These are phyloP conservation scores for Electrophaes corylata DNA, from an alignment of 2,888 invertebrate species.

Conservation along the genomic window DNA sequence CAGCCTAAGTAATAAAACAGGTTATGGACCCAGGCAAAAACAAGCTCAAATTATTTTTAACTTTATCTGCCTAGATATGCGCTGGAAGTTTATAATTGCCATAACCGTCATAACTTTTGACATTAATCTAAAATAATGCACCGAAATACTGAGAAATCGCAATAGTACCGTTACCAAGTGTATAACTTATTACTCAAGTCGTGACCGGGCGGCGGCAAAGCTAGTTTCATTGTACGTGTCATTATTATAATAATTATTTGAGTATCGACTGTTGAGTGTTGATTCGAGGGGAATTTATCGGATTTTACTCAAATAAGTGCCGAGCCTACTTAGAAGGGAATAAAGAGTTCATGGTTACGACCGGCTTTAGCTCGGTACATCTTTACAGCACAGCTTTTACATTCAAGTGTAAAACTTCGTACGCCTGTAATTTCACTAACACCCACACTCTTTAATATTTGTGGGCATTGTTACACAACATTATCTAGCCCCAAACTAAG, in stretches of 20 bases:
- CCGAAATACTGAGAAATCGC: conserved; percentile 23
- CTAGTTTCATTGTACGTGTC: conserved; percentile 48
- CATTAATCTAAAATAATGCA: conserved; percentile 14
- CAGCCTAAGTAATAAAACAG: neutral
- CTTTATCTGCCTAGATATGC: neutral
- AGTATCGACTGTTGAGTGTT: conserved; percentile 35
- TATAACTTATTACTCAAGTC: conserved; percentile 25
- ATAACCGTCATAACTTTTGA: conserved; percentile 8
- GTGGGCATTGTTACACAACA: no score
- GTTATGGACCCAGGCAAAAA: conserved; percentile 2
- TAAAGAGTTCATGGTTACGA: neutral
- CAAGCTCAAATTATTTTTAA: conserved; percentile 3
- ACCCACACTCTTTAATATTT: no score
- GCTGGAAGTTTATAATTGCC: neutral
- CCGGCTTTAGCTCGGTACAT: neutral
- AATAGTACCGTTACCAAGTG: conserved; percentile 20
- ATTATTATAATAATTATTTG: conserved; percentile 58
- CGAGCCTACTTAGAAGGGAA: neutral
- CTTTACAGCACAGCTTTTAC: no score
- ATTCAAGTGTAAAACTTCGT: no score
- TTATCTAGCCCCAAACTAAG: no score
- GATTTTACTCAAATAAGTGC: conserved; percentile 37
- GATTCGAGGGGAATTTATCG: conserved; percentile 48
- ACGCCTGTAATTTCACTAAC: no score
- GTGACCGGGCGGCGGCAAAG: conserved; percentile 30